A percentile compares a stretch with the other conserved stretches of the same genome.
Evolutionary conservation across 2,888 invertebrate genomes (phyloP).

Genomic region (Pristionchus arcanus): DNA sequence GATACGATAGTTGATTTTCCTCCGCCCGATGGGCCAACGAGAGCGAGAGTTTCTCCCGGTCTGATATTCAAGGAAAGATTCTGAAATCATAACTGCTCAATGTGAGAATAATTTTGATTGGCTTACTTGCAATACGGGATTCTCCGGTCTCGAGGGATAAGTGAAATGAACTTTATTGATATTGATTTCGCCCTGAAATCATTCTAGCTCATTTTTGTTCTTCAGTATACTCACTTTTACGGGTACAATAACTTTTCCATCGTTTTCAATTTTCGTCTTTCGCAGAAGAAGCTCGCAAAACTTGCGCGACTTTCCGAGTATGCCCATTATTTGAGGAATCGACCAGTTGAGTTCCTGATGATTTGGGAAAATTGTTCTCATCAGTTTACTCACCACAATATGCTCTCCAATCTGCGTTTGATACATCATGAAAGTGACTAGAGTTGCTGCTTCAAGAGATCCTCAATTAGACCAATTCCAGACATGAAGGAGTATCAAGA

Average conservation of each 20-base stretch:
- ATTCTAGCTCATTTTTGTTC: neutral
- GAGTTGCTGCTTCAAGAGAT: conserved; percentile 61
- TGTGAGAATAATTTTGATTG: neutral
- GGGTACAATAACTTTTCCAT: neutral
- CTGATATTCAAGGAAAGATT: conserved; percentile 73
- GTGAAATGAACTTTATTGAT: conserved; percentile 87
- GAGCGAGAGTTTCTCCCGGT: conserved; percentile 80
- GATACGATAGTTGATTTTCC: conserved; percentile 81
- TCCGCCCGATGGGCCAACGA: conserved; percentile 80
- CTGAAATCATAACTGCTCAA: neutral
- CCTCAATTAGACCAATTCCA: neutral
- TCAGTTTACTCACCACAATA: neutral
- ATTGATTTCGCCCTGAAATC: conserved; percentile 84
- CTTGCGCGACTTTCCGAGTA: conserved; percentile 80
- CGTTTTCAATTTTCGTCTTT: conserved; percentile 52
- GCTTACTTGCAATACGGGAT: conserved; percentile 85
- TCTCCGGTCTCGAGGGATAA: conserved; percentile 89
- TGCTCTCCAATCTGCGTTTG: conserved; percentile 79
- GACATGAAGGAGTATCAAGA: neutral
- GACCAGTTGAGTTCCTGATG: conserved; percentile 78
- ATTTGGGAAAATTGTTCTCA: neutral
- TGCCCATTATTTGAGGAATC: conserved; percentile 80
- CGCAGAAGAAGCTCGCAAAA: conserved; percentile 63
- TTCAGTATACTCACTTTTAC: neutral
- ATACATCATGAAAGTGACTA: conserved; percentile 80